Base-by-base conservation (phyloP, 2,113 vertebrate genomes). In the Catagonus wagneri region DNA sequence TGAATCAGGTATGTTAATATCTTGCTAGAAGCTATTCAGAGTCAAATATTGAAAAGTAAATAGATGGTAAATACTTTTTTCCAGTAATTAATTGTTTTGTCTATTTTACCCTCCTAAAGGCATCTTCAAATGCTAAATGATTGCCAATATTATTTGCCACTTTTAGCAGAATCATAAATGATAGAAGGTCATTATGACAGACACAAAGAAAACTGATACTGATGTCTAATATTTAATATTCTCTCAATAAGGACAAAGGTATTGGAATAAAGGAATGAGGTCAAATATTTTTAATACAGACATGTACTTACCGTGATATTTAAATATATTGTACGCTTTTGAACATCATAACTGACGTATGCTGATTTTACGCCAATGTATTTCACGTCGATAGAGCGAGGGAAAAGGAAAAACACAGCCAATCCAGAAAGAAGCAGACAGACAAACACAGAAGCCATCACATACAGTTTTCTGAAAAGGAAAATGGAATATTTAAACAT, bases 371-470 rank as follows among this genome's bases (percentile, higher is more conserved):
- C 99, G 7, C 99, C 99, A 80, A 99, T 98, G 23, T 99, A 99
- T 96, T 99, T 98, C 84, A 99, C 99, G 0, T 99, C 99, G 0
- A 99, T 99, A 14, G 99, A 99, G 69, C 99, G 99, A 88, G 99
- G 99, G 98, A 99, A 99, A 15, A 99, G 98, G 97, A 99, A 99
- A 98, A 99, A 99, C 1, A 99, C 99, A 7, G 99, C 99, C 97
- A 99, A 98, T 23, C 99, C 98, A 12, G 99, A 99, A 76, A 99
- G 99, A 0, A 99, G 98, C 88, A 99, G 98, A 96, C 99, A 99
- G 10, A 99, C 98, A 22, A 96, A 95, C 75, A 99, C 99, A 23
- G 99, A 99, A 27, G 99, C 99, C 7, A 99, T 99, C 97, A 99
- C 99, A 0, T 99, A 99, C 34, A 99, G 99, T 96, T 99, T 99